A percentile compares a stretch with the other conserved stretches of the same genome.
Evolutionary conservation across 2,797 vertebrate genomes (phyloP).

Genomic region (Sphenodon punctatus): DNA sequence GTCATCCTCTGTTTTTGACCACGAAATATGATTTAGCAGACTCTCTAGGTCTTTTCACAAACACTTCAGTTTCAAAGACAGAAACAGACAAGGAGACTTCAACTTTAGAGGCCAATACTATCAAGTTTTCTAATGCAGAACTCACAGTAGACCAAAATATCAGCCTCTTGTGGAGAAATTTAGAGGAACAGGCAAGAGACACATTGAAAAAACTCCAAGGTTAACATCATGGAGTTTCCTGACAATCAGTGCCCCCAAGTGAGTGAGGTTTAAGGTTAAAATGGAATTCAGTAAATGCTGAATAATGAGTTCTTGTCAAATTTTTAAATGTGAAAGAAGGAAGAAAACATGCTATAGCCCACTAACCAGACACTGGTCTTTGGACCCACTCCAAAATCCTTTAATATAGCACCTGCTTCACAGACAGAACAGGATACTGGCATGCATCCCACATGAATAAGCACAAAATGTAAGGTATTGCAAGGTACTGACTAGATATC

Average conservation of each 20-base stretch:
- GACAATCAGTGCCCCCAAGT: not conserved
- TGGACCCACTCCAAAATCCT: not conserved
- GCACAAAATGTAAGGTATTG: constrained; percentile 46
- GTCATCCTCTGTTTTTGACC: no score
- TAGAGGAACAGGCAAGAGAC: no score
- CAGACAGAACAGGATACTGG: constrained; percentile 10
- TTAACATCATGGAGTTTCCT: not conserved
- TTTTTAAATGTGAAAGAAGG: no score
- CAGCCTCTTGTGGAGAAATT: no score
- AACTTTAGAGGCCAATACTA: not conserved
- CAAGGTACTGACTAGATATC: not conserved
- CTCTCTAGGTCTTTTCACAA: no score
- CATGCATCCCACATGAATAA: constrained; percentile 10
- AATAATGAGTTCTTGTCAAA: not conserved
- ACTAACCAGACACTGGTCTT: not conserved
- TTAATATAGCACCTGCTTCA: not conserved
- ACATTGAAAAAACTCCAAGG: not conserved
- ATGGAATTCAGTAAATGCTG: not conserved
- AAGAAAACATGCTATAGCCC: not conserved
- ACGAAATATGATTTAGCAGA: not conserved
- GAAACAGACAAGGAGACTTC: not conserved
- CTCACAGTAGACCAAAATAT: not conserved
- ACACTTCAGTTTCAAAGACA: not conserved
- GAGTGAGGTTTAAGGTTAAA: no score
- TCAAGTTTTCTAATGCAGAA: not conserved